Conservation (phyloP, 2,113 vertebrate genomes). For the human region GRCh38 chr13:113283001-113283500, state of each 20-base stretch:
- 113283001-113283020: background rate
- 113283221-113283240: background rate
- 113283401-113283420: background rate
- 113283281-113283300: background rate
- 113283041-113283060: background rate
- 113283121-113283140: background rate
- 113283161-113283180: background rate
- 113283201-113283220: background rate
- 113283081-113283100: background rate
- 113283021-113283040: background rate
- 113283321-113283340: background rate
- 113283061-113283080: background rate
- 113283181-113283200: rapidly evolving
- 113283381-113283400: background rate
- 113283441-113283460: background rate
- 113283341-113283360: background rate
- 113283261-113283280: background rate
- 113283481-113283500: too few relatives aligned
- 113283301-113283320: background rate
- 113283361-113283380: background rate
- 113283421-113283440: background rate
- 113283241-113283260: background rate
- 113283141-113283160: background rate
- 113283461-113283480: background rate
- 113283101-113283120: background rate